Evolutionary conservation across 2,888 invertebrate species (phyloP).

Genomic region (Caenorhabditis uteleia): DNA sequence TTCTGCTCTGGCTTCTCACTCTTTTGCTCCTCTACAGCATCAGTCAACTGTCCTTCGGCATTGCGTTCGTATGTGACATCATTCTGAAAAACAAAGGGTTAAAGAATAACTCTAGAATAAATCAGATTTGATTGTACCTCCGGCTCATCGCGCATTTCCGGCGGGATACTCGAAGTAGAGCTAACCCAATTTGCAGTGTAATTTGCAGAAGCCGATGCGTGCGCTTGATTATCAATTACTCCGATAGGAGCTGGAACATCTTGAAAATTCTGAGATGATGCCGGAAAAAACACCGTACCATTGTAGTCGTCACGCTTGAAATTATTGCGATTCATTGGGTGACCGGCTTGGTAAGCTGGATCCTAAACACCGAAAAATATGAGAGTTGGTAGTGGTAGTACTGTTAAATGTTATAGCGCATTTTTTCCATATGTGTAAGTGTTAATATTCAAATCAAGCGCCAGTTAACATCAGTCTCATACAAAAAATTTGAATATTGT

Average conservation of each 20-base stretch:
- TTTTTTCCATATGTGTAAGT: no score
- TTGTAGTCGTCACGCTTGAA: constrained; percentile 21
- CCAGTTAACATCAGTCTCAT: no score
- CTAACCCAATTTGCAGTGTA: constrained; percentile 66
- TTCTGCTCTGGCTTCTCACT: background rate
- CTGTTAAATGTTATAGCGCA: no score
- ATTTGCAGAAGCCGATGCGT: constrained; percentile 42
- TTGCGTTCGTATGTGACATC: constrained; percentile 1
- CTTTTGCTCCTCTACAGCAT: constrained; percentile 4
- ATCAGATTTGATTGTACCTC: constrained; percentile 25
- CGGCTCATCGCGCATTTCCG: constrained; percentile 59
- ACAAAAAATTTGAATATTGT: no score
- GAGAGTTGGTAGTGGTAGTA: no score
- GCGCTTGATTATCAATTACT: constrained; percentile 44
- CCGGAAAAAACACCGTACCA: background rate
- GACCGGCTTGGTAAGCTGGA: constrained; percentile 21
- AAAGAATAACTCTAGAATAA: background rate
- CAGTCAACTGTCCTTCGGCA: background rate
- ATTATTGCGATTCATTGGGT: constrained; percentile 18
- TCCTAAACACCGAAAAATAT: constrained; percentile 12
- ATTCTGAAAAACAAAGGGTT: background rate
- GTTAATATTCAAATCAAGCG: no score
- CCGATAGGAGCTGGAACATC: constrained; percentile 13
- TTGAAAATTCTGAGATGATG: background rate
- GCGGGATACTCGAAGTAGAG: constrained; percentile 60